phyloP scores from a whole-genome alignment of 2,113 vertebrate species.

The Hippocampus mohnikei region DNA sequence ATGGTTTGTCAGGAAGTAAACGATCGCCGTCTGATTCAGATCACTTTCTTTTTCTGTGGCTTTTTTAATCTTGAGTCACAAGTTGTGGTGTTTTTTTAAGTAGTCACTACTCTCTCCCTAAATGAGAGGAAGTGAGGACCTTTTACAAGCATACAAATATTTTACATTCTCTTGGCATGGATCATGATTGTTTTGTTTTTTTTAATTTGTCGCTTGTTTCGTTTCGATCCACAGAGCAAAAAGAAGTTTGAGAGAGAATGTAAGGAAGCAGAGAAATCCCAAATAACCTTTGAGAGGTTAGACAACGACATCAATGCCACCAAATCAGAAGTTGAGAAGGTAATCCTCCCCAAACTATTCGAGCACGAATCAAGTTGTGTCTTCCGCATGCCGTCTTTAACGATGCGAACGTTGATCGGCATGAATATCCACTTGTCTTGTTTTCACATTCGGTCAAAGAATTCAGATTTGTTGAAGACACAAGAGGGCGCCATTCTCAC shows the following conservation, averaged over 20 bases:
- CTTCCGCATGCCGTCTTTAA: too few species aligned
- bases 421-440: too few species aligned
- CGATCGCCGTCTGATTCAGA: slow-evolving; percentile 45
- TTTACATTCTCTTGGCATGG: neutral
- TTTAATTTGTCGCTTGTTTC: neutral
- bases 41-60: slow-evolving; percentile 2
- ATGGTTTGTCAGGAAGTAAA: slow-evolving; percentile 64
- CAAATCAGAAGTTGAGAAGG: slow-evolving; percentile 98
- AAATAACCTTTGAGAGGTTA: slow-evolving; percentile 85
- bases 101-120: neutral
- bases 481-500: too few species aligned
- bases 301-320: slow-evolving; percentile 96
- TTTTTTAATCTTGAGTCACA: slow-evolving; percentile 24
- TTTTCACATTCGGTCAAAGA: too few species aligned
- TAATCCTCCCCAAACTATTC: slow-evolving; percentile 45
- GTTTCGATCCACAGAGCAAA: slow-evolving; percentile 80
- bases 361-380: neutral
- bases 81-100: slow-evolving; percentile 9
- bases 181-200: neutral
- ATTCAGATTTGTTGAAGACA: too few species aligned
- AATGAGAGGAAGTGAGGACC: neutral
- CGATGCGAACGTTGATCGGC: too few species aligned
- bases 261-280: slow-evolving; percentile 92
- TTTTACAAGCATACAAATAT: neutral
- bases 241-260: slow-evolving; percentile 99